Evolutionary conservation across 2,888 invertebrate species (phyloP), one percentile per base, ranked within the genome.

Genomic region (Chrysotoxum bicinctum): DNA sequence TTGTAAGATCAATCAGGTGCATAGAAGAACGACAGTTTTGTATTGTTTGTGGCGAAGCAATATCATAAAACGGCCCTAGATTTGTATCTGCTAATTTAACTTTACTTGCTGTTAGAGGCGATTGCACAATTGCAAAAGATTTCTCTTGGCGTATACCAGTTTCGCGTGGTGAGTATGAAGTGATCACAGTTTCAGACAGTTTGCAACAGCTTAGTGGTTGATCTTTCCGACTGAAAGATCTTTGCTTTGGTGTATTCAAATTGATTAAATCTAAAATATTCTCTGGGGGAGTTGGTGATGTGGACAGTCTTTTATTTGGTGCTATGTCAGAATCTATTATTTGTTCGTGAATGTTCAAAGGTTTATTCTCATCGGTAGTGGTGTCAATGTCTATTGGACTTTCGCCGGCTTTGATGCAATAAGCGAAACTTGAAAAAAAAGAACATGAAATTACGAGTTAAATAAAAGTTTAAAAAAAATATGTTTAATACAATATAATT

Each of bases 111-210:
- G 60, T 62, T 7, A 56, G 56, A 0, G 89, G 88, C 19, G 87
- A 88, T 1, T 88, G 60, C 0, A 91, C 77, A n/a, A 88, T 79
- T 2, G 90, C 89, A 69, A 91, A 92, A 0, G 91, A 90, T 68
- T 90, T 90, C 69, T 90, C 89, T 45, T 88, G 88, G 54, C 89
- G 90, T 5, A 90, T 88, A 12, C 90, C 90, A 0, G 89, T 89
- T 78, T 89, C 88, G 3, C 90, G 89, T 0, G 91, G 92, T 10
- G 91, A 91, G 86, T 89, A 91, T 0, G 92, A 92, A 3, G 91
- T 92, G 30, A 91, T 89, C 12, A 90, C 89, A 23, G 90, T 85
- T 64, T 90, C 91, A 2, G 91, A 91, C 66, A 52, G 43, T 66
- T 58, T 14, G 58, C 79, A 35, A 66, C 50, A 68, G 26, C 37